These are phyloP conservation scores for Petroica traversi DNA, from an alignment of 2,113 vertebrate species.

Conservation along the genomic window DNA sequence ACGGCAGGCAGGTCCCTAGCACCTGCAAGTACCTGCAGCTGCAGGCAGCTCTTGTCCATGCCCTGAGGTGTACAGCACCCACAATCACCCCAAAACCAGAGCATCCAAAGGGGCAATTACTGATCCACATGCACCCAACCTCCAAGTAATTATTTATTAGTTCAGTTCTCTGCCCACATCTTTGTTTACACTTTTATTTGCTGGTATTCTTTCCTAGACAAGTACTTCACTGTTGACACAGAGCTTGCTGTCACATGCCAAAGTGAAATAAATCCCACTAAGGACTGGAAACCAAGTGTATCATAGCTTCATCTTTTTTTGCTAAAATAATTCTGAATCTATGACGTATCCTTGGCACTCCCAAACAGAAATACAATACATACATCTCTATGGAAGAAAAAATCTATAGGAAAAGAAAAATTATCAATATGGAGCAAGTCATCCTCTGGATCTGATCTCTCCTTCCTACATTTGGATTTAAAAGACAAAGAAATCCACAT, in stretches of 20 bases:
- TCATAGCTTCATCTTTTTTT: not conserved
- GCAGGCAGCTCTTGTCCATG: not conserved
- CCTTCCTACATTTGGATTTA: not conserved
- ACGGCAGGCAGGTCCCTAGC: not conserved
- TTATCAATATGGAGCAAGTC: not conserved
- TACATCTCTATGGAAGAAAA: not conserved
- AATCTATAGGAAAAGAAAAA: not conserved
- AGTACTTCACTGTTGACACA: not conserved
- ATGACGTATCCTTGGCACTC: not conserved
- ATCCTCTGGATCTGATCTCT: not conserved
- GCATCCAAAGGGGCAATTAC: not conserved
- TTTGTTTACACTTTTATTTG: not conserved
- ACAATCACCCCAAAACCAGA: not conserved
- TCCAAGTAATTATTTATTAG: too few relatives aligned
- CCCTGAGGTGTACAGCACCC: not conserved
- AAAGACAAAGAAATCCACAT: not conserved
- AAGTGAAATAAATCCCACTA: not conserved
- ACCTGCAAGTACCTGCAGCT: not conserved
- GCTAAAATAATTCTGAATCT: not conserved
- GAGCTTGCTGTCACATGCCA: not conserved
- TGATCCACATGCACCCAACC: not conserved
- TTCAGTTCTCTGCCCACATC: not conserved
- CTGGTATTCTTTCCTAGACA: not conserved
- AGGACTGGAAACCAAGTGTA: not conserved
- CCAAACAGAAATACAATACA: not conserved